phyloP scores from a whole-genome alignment of 2,797 vertebrate genomes.

The Meda fulgida region DNA sequence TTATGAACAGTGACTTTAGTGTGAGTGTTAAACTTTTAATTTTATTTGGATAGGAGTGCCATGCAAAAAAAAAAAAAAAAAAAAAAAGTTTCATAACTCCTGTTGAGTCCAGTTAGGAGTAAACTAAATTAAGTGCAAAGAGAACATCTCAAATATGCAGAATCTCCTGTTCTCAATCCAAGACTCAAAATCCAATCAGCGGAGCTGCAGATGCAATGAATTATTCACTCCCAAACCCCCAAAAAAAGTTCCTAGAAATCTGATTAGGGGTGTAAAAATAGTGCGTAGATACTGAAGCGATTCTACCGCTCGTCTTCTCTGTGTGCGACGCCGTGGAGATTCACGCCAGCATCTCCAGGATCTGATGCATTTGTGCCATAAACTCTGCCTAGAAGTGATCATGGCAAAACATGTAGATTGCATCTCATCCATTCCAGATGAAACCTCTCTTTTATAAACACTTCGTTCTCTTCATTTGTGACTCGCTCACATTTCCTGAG shows the following conservation, averaged over 20 bases:
- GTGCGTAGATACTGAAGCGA: not conserved
- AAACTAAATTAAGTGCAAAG: slow-evolving; percentile 39
- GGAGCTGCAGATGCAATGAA: slow-evolving; percentile 22
- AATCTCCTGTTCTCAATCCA: slow-evolving; percentile 33
- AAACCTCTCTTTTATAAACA: not conserved
- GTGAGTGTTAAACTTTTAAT: not conserved
- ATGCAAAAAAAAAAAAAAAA: not conserved
- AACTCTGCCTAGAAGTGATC: no score
- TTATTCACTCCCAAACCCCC: slow-evolving; percentile 21
- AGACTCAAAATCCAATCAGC: slow-evolving; percentile 35
- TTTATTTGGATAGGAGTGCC: not conserved
- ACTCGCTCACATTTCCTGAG: no score
- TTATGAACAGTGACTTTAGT: not conserved
- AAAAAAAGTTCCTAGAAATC: slow-evolving; percentile 16
- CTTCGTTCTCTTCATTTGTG: not conserved
- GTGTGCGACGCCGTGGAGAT: not conserved
- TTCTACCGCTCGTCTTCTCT: not conserved
- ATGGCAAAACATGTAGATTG: no score
- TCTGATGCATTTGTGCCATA: not conserved
- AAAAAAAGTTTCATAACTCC: not conserved
- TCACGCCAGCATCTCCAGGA: not conserved
- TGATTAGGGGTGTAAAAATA: slow-evolving; percentile 35
- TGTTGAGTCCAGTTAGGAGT: slow-evolving; percentile 10
- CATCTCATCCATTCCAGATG: not conserved
- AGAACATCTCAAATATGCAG: slow-evolving; percentile 12